These are phyloP conservation scores for Xiphophorus maculatus DNA, from an alignment of 2,113 vertebrate species.

Conservation along the genomic window DNA sequence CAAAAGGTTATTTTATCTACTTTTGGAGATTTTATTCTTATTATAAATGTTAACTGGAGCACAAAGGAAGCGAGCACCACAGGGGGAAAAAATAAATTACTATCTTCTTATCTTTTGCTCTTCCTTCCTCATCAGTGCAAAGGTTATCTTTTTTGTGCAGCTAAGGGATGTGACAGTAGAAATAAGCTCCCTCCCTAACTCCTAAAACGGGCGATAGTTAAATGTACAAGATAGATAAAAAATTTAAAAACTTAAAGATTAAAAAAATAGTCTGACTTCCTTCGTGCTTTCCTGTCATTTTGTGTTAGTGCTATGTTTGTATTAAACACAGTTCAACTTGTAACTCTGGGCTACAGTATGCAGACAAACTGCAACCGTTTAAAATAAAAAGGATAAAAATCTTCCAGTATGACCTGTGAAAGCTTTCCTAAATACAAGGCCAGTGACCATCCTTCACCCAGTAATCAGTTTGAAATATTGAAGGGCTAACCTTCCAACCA, in stretches of 20 bases:
- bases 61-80: slow-evolving; percentile 19
- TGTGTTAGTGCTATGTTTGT: slow-evolving; percentile 44
- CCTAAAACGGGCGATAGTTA: slow-evolving; percentile 42
- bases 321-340: slow-evolving; percentile 45
- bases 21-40: slow-evolving; percentile 56
- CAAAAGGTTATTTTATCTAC: slow-evolving; percentile 56
- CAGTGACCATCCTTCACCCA: slow-evolving; percentile 36
- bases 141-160: slow-evolving; percentile 55
- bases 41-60: slow-evolving; percentile 48
- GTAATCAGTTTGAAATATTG: slow-evolving; percentile 59
- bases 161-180: slow-evolving; percentile 34
- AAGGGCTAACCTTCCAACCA: slow-evolving; percentile 38
- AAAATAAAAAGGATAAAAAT: slow-evolving; percentile 33
- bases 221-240: slow-evolving; percentile 24
- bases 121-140: slow-evolving; percentile 33
- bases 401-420: slow-evolving; percentile 56
- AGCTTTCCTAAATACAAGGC: slow-evolving; percentile 55
- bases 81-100: slow-evolving; percentile 8
- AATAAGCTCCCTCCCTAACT: slow-evolving; percentile 28
- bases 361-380: slow-evolving; percentile 28
- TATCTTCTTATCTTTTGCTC: slow-evolving; percentile 30
- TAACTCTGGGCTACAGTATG: slow-evolving; percentile 58
- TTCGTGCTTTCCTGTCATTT: slow-evolving; percentile 46
- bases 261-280: slow-evolving; percentile 23
- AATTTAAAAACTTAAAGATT: slow-evolving; percentile 25